Conservation (phyloP, 2,797 vertebrate genomes). For the Acanthis flammea region DNA sequence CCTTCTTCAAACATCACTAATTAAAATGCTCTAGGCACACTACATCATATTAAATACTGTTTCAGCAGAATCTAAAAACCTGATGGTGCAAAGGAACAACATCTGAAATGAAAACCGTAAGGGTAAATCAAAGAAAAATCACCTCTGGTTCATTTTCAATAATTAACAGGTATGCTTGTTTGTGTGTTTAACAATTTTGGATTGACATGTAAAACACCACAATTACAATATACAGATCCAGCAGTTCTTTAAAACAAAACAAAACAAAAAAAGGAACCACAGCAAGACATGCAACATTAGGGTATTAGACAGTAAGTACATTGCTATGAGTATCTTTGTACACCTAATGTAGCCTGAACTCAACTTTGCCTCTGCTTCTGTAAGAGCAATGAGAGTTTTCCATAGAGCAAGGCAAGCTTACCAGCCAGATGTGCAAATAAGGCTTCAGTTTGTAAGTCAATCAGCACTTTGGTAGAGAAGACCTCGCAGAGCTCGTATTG, state of each 20-base stretch:
- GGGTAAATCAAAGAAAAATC: conserved; percentile 61
- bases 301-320: conserved; percentile 87
- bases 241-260: conserved; percentile 81
- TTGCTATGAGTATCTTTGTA: conserved; percentile 60
- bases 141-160: conserved; percentile 47
- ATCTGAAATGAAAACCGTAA: conserved; percentile 33
- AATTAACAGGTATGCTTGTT: conserved; percentile 67
- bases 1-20: conserved; percentile 52
- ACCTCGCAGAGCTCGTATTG: conserved; percentile 10
- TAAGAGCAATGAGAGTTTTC: conserved; percentile 35
- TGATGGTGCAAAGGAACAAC: conserved; percentile 57
- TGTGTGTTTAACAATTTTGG: conserved; percentile 77
- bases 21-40: conserved; percentile 43
- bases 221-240: conserved; percentile 92
- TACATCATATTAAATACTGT: conserved; percentile 41
- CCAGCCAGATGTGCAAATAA: conserved; percentile 58
- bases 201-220: conserved; percentile 92
- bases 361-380: conserved; percentile 57
- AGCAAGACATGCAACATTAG: conserved; percentile 92
- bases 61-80: conserved; percentile 54
- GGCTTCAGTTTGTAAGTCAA: conserved; percentile 50
- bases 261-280: conserved; percentile 82
- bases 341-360: conserved; percentile 68
- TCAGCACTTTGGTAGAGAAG: conserved; percentile 24
- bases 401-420: conserved; percentile 66